Evolutionary conservation across 2,888 invertebrate genomes (phyloP), one percentile per base, ranked within the genome.

Genomic region (Tetragonisca angustula): DNA sequence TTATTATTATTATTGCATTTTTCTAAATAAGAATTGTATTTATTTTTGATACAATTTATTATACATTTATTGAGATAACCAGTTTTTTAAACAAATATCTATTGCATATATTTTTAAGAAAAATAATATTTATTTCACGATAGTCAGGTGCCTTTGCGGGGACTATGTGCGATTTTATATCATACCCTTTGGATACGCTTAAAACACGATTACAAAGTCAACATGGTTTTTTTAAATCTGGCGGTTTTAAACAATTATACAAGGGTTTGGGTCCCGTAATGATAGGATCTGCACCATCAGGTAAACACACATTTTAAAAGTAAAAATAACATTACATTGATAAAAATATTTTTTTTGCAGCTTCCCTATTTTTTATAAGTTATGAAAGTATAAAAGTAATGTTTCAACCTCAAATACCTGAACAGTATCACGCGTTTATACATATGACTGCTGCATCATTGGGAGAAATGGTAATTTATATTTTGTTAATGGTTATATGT

Each of bases 161-260:
- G 0, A 95, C 98, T 15, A 96, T 97, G 3, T 99, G 99, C 32
- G 99, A 99, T 94, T 95, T 98, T 4, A 95, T 97, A 0, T 95
- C 99, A 54, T 99, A 98, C 94, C 99, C 99, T 0, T 95, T 99
- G 87, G 99, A 99, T 93, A 99, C 99, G 0, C 94, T 99, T 13
- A 99, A 99, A 95, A 99, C 99, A 0, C 96, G 99, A 27, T 95
- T 99, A 49, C 99, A 99, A 94, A 97, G 98, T 90, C 96, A 97
- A 83, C 96, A 97, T 92, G 99, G 99, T 6, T 99, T 99, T 94
- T 95, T 96, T 89, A 96, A 97, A 89, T 96, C 99, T 50, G 99
- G 99, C 0, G 99, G 99, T 3, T 98, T 99, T 93, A 96, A 95
- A 36, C 96, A 96, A 24, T 95, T 98, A 80, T 98, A 98, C 92